These are phyloP conservation scores for Drosophila busckii DNA, from an alignment of 1,140 invertebrate species.

Conservation along the genomic window DNA sequence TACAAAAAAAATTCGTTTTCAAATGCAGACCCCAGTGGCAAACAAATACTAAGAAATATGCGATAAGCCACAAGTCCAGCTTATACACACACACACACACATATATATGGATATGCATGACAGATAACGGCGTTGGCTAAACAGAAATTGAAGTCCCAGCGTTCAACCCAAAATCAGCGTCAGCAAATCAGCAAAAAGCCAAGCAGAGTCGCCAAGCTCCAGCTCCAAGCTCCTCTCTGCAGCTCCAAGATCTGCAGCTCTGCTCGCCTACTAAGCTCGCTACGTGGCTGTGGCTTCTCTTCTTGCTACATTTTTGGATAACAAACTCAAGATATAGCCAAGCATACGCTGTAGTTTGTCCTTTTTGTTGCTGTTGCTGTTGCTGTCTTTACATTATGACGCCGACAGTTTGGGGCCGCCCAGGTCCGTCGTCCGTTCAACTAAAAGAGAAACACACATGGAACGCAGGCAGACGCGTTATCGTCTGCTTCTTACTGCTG, in stretches of 20 bases:
- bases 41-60: slow-evolving; percentile 12
- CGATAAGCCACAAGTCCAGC: slow-evolving; percentile 3
- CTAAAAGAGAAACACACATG: slow-evolving; percentile 7
- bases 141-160: slow-evolving; percentile 37
- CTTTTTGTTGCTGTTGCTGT: slow-evolving; percentile 19
- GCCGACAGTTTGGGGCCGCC: slow-evolving; percentile 26
- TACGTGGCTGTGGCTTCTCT: neutral
- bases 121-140: slow-evolving; percentile 37
- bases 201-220: slow-evolving; percentile 5
- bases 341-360: slow-evolving; percentile 16
- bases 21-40: slow-evolving; percentile 18
- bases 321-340: slow-evolving; percentile 52
- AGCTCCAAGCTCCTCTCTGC: neutral
- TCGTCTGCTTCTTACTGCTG: slow-evolving; percentile 56
- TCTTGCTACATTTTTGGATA: slow-evolving; percentile 48
- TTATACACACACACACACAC: neutral
- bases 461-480: slow-evolving; percentile 40
- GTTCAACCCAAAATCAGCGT: slow-evolving; percentile 50
- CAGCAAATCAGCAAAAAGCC: slow-evolving; percentile 51
- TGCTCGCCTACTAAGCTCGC: neutral
- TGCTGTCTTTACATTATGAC: slow-evolving; percentile 33
- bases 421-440: slow-evolving; percentile 15
- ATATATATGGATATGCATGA: slow-evolving; percentile 44
- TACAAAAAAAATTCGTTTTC: too few relatives aligned
- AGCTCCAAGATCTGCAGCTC: neutral